phyloP scores from a whole-genome alignment of 92 coral and sea anemone genomes.

The Porites divaricata region DNA sequence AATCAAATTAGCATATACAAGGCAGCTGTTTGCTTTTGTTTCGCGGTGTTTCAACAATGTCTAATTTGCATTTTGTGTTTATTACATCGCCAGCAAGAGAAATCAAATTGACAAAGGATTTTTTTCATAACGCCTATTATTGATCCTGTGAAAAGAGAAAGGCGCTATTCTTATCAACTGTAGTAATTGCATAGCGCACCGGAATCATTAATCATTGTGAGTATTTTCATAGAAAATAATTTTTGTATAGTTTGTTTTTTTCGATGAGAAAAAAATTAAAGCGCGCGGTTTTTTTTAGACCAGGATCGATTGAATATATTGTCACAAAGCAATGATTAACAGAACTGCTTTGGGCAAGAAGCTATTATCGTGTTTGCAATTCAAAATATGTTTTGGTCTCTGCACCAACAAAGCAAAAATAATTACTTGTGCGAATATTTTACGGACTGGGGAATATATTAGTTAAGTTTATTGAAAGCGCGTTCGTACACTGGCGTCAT shows the following conservation, averaged over 20 bases:
- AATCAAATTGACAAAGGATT: slow-evolving; percentile 40
- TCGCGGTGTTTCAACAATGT: slow-evolving; percentile 16
- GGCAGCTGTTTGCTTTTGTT: slow-evolving; percentile 25
- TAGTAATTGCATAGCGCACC: not conserved
- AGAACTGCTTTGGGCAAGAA: slow-evolving; percentile 13
- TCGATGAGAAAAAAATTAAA: not conserved
- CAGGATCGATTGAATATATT: not conserved
- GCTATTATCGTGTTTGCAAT: slow-evolving; percentile 3
- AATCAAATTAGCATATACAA: slow-evolving; percentile 38
- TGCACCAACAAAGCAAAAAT: slow-evolving; percentile 1
- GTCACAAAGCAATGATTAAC: not conserved
- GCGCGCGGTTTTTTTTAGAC: not conserved
- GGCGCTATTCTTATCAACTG: not conserved
- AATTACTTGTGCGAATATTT: slow-evolving; percentile 26
- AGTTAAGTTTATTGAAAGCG: not conserved
- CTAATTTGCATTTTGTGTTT: slow-evolving; percentile 37
- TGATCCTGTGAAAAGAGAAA: not conserved
- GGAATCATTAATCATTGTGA: slow-evolving; percentile 23
- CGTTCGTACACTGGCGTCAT: slow-evolving; percentile 10
- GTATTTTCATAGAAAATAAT: slow-evolving; percentile 3
- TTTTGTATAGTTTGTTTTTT: not conserved
- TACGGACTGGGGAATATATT: slow-evolving; percentile 37
- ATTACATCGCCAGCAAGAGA: slow-evolving; percentile 9
- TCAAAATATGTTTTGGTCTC: not conserved
- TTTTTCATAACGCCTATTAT: slow-evolving; percentile 17